These are phyloP conservation scores for Harpalus rubripes DNA, from an alignment of 2,888 invertebrate species.

Conservation along the genomic window DNA sequence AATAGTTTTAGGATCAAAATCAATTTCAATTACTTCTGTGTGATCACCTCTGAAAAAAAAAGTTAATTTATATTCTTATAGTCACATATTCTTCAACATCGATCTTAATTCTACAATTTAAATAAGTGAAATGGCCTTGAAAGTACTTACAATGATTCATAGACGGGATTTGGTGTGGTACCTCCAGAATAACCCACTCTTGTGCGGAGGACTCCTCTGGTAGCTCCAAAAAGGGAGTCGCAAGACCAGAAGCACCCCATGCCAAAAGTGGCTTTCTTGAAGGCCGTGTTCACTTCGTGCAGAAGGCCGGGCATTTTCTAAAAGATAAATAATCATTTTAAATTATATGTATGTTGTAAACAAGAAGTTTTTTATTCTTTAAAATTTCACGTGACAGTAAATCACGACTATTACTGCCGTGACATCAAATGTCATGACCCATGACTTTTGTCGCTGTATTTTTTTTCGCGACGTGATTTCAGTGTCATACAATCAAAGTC, in stretches of 20 bases:
- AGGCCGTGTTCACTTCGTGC: slow-evolving; percentile 83
- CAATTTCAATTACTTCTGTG: slow-evolving; percentile 95
- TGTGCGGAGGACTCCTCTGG: slow-evolving; percentile 89
- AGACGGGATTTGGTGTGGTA: slow-evolving; percentile 87
- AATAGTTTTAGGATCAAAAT: slow-evolving; percentile 90
- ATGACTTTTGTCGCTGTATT: no score
- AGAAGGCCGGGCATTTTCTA: slow-evolving; percentile 78
- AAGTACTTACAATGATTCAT: slow-evolving; percentile 88
- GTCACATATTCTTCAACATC: slow-evolving; percentile 22
- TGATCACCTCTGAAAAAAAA: slow-evolving; percentile 88
- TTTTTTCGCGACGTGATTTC: no score
- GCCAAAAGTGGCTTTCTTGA: slow-evolving; percentile 90
- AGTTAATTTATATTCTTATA: slow-evolving; percentile 15
- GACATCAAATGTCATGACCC: no score
- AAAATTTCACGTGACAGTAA: neutral
- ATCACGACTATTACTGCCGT: no score
- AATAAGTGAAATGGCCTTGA: slow-evolving; percentile 21
- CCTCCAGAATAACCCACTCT: slow-evolving; percentile 97
- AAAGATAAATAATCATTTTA: slow-evolving; percentile 9
- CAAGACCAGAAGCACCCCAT: slow-evolving; percentile 98
- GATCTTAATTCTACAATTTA: slow-evolving; percentile 7
- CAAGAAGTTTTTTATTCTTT: neutral
- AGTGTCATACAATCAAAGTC: no score
- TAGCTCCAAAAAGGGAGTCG: slow-evolving; percentile 90
- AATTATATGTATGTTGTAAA: neutral